Conservation (phyloP, 2,888 invertebrate genomes). For the Spodoptera picta region DNA sequence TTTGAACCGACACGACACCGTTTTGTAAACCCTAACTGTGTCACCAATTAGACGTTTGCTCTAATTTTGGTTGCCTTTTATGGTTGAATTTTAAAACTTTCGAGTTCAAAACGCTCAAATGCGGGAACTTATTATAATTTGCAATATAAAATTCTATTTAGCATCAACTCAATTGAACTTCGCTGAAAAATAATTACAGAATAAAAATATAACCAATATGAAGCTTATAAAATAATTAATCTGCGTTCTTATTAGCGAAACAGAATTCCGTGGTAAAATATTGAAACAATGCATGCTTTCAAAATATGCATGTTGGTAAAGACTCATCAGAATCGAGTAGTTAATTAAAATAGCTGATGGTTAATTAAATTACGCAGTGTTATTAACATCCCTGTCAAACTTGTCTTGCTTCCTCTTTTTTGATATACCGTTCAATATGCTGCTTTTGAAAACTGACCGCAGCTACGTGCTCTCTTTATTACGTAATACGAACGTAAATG, state of each 20-base stretch:
- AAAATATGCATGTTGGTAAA: conserved; percentile 26
- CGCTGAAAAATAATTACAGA: neutral
- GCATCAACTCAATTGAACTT: too few relatives aligned
- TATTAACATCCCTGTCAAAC: conserved; percentile 25
- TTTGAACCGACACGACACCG: conserved; percentile 34
- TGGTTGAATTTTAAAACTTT: too few relatives aligned
- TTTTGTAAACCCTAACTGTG: conserved; percentile 37
- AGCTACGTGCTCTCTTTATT: too few relatives aligned
- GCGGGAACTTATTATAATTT: too few relatives aligned
- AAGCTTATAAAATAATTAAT: conserved; percentile 3
- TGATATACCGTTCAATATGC: conserved; percentile 6
- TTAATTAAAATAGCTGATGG: conserved; percentile 45
- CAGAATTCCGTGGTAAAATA: conserved; percentile 14
- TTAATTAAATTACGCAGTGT: conserved; percentile 45
- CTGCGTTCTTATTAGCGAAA: conserved; percentile 14
- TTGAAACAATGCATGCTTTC: conserved; percentile 30
- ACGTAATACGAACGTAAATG: too few relatives aligned
- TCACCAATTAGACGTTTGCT: conserved; percentile 20
- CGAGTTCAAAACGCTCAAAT: too few relatives aligned
- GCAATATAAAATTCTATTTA: too few relatives aligned
- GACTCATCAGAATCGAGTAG: conserved; percentile 19
- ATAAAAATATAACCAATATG: conserved; percentile 9
- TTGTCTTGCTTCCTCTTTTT: conserved; percentile 16
- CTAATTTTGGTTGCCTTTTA: neutral
- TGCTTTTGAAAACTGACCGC: conserved; percentile 1